A percentile compares a stretch with the other conserved stretches of the same genome.
Evolutionary conservation across 2,113 vertebrate species (phyloP).

Genomic region (Solenodon paradoxus): DNA sequence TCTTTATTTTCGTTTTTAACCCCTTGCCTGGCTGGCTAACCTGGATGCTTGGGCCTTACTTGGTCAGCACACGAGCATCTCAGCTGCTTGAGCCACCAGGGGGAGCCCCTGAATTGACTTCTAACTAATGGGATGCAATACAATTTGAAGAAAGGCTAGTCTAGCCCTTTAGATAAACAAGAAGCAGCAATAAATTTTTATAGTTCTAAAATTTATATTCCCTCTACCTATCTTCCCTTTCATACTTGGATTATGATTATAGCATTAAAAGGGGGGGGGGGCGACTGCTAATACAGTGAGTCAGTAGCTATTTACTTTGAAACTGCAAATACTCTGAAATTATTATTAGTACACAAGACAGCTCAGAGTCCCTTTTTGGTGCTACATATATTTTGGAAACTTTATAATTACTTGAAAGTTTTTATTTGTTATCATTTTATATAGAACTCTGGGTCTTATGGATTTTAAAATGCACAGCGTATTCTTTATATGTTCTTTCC

Average conservation of each 20-base stretch:
- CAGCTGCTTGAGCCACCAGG: too few species aligned
- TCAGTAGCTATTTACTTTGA: background rate
- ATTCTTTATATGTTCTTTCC: background rate
- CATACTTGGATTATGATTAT: constrained; percentile 7
- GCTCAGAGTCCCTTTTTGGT: background rate
- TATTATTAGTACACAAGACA: background rate
- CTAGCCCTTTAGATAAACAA: background rate
- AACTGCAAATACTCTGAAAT: background rate
- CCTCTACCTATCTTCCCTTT: background rate
- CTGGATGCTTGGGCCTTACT: too few species aligned
- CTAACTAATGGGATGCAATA: background rate
- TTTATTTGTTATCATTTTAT: background rate
- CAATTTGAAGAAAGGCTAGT: background rate
- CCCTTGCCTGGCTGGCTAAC: too few species aligned
- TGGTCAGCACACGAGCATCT: too few species aligned
- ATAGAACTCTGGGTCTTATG: background rate
- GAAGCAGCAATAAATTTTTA: background rate
- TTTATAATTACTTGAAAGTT: background rate
- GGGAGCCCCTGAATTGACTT: too few species aligned
- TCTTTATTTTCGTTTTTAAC: too few species aligned
- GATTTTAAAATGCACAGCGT: constrained; percentile 6
- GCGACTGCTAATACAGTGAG: background rate
- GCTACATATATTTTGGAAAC: background rate
- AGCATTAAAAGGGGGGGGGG: background rate
- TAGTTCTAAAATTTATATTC: background rate